Evolutionary conservation across 2,888 invertebrate genomes (phyloP).

Genomic region (Oscheius sp.): DNA sequence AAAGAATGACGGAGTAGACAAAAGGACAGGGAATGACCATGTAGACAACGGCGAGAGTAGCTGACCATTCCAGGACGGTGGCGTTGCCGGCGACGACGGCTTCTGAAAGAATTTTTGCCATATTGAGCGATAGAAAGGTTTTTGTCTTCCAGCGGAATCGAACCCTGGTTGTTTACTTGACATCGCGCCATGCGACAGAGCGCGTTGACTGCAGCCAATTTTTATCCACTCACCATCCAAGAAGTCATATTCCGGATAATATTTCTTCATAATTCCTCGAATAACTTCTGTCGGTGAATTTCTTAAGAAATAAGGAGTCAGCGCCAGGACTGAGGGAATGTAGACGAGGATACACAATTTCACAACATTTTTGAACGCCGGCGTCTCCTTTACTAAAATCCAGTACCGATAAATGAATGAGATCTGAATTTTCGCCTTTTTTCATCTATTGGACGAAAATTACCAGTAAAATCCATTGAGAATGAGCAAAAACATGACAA

Average conservation of each 20-base stretch:
- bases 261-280: conserved; percentile 41
- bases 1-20: conserved; percentile 44
- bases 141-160: no score
- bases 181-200: no score
- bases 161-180: no score
- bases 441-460: neutral
- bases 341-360: conserved; percentile 36
- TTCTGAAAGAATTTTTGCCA: neutral
- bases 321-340: conserved; percentile 37
- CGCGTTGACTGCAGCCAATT: no score
- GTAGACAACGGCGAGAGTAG: conserved; percentile 41
- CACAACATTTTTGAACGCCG: conserved; percentile 30
- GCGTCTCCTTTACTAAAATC: conserved; percentile 37
- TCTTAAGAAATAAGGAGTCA: conserved; percentile 43
- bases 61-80: conserved; percentile 18
- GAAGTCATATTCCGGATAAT: conserved; percentile 45
- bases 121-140: no score
- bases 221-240: conserved; percentile 32
- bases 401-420: conserved; percentile 51
- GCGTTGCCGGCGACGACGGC: conserved; percentile 15
- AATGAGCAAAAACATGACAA: conserved; percentile 49
- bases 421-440: no score
- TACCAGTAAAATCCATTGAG: conserved; percentile 49
- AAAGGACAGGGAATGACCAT: conserved; percentile 48
- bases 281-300: conserved; percentile 39